Conservation (phyloP, 2,797 vertebrate genomes). For the Sebastes melanostomus region DNA sequence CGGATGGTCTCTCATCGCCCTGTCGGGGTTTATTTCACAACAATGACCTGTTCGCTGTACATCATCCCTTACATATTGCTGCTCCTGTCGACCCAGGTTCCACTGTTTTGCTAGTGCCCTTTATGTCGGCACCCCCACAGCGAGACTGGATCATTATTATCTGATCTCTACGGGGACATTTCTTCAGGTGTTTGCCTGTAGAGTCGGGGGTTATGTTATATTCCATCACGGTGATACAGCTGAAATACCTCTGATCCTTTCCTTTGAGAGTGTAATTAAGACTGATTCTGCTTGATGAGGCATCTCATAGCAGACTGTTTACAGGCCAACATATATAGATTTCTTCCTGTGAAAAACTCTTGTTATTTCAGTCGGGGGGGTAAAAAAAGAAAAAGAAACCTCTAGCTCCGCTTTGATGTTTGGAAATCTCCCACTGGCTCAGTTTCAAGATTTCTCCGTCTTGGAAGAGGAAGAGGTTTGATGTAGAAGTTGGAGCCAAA, state of each 20-base stretch:
- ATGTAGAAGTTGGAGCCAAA: constrained; percentile 31
- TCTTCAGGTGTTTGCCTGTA: background rate
- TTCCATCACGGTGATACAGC: background rate
- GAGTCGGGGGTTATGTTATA: background rate
- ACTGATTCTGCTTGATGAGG: background rate
- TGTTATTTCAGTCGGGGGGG: constrained; percentile 9
- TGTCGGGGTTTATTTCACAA: too few species aligned
- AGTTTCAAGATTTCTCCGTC: constrained; percentile 43
- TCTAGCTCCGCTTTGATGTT: constrained; percentile 53
- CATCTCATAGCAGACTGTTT: constrained; percentile 26
- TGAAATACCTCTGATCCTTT: background rate
- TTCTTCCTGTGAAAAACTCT: constrained; percentile 8
- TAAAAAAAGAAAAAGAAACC: background rate
- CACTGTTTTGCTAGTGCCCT: background rate
- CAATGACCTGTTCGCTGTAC: fast-evolving
- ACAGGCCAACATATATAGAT: constrained; percentile 14
- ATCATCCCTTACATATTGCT: fast-evolving
- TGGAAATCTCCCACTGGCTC: constrained; percentile 47
- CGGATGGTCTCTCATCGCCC: too few species aligned
- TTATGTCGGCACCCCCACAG: fast-evolving
- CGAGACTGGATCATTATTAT: background rate
- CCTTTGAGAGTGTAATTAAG: background rate
- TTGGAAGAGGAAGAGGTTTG: constrained; percentile 40
- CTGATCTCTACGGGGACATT: background rate
- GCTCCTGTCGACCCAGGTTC: too few species aligned